These are phyloP conservation scores for Acleris literana DNA, from an alignment of 2,888 invertebrate species.

Conservation along the genomic window DNA sequence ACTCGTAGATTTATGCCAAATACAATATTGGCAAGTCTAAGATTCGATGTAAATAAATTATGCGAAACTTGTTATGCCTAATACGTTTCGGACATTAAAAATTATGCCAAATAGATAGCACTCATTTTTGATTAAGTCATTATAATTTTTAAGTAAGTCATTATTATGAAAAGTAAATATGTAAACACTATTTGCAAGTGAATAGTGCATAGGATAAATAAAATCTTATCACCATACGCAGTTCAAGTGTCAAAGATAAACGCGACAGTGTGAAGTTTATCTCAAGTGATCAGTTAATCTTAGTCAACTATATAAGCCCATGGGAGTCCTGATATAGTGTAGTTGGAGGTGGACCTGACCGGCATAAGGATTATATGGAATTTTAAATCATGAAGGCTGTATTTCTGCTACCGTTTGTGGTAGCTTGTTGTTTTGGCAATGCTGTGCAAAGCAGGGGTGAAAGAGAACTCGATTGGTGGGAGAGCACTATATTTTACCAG, in stretches of 20 bases:
- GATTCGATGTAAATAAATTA: no score
- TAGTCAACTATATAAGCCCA: conserved; percentile 26
- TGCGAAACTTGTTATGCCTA: no score
- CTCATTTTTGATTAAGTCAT: no score
- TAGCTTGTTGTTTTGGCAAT: conserved; percentile 50
- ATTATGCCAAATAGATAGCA: no score
- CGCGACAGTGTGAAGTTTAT: conserved; percentile 1
- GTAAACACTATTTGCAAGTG: no score
- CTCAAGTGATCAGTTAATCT: conserved; percentile 6
- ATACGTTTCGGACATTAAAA: no score
- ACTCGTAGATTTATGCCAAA: no score
- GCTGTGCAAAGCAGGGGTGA: conserved; percentile 45
- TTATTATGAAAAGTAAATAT: no score
- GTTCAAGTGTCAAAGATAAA: conserved; percentile 32
- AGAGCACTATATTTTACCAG: conserved; percentile 89
- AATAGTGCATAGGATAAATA: background rate
- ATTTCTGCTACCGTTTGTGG: conserved; percentile 52
- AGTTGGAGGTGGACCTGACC: conserved; percentile 8
- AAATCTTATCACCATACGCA: conserved; percentile 14
- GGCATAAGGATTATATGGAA: background rate
- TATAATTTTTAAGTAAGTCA: no score
- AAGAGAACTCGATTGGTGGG: conserved; percentile 87
- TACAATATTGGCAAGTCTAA: no score
- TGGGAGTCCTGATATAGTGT: conserved; percentile 5
- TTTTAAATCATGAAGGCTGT: conserved; percentile 52